Percentiles rank a stretch among this genome's conserved stretches.
phyloP scores from a whole-genome alignment of 2,797 vertebrate species.

The Miopithecus talapoin region DNA sequence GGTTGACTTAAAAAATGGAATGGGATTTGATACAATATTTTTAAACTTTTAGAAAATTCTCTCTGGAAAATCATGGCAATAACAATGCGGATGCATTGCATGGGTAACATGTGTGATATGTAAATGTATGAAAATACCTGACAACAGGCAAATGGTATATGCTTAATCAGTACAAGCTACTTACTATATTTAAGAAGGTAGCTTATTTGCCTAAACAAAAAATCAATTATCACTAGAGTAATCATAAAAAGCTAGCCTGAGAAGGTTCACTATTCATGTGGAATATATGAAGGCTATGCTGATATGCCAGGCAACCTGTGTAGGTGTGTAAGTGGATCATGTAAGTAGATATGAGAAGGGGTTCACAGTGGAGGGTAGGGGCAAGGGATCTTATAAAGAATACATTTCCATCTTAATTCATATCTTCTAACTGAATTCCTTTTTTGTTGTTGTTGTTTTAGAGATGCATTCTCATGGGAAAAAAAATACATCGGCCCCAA shows the following conservation, averaged over 20 bases:
- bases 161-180: neutral
- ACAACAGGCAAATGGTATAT: neutral
- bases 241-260: neutral
- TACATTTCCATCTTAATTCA: neutral
- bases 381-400: neutral
- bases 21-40: neutral
- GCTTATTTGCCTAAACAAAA: neutral
- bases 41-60: neutral
- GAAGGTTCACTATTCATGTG: neutral
- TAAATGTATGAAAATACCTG: neutral
- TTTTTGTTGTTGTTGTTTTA: neutral
- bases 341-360: no score
- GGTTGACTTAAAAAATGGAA: neutral
- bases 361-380: neutral
- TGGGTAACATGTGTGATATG: neutral
- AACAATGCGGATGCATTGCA: neutral
- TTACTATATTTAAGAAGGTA: neutral
- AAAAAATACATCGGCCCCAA: neutral
- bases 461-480: neutral
- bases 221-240: neutral
- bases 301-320: neutral
- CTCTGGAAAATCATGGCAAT: neutral
- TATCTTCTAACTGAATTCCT: neutral
- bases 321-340: neutral
- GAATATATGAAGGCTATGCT: neutral